Evolutionary conservation across 1,140 invertebrate genomes (phyloP), one percentile per base, ranked within the genome.

Genomic region (Heliconius himera): DNA sequence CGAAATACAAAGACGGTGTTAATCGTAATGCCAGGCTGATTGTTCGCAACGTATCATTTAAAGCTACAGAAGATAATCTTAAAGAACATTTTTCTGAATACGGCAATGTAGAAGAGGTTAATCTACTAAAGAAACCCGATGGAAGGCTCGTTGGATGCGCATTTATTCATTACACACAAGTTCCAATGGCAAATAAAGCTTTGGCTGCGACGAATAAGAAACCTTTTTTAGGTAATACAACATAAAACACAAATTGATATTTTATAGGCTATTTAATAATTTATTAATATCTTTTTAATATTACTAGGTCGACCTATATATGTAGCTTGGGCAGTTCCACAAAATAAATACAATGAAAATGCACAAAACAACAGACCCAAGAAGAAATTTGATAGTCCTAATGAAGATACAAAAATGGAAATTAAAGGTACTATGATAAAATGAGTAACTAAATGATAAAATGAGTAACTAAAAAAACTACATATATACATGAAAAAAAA

Each of bases 131-230:
- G 60, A 96, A 96, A 94, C 84, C 94, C 36, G 95, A 97, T 95
- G 97, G 97, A 1, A 96, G 95, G 90, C 93, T 95, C 33, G 93
- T 96, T 18, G 97, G 97, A 13, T 97, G 96, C 92, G 96, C 95
- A 13, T 97, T 97, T 93, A 87, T 97, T 51, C 96, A 97, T 87
- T 97, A 95, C 85, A 93, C 95, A 66, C 94, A 95, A 66, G 95
- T 96, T 8, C 93, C 95, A 38, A 94, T 93, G 90, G 96, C 96
- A 22, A 95, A 95, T 60, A 96, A 96, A 88, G 97, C 96, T 13
- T 90, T 97, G 41, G 79, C 85, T 22, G 89, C 94, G n/a, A 93
- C 95, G 51, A 95, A 95, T 78, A 88, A 87, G 66, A 92, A 91
- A 74, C 86, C 86, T 70, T 92, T 91, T 80, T 75, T 92, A 77